phyloP scores from a whole-genome alignment of 2,888 invertebrate genomes.

The Geophilus truncorum region DNA sequence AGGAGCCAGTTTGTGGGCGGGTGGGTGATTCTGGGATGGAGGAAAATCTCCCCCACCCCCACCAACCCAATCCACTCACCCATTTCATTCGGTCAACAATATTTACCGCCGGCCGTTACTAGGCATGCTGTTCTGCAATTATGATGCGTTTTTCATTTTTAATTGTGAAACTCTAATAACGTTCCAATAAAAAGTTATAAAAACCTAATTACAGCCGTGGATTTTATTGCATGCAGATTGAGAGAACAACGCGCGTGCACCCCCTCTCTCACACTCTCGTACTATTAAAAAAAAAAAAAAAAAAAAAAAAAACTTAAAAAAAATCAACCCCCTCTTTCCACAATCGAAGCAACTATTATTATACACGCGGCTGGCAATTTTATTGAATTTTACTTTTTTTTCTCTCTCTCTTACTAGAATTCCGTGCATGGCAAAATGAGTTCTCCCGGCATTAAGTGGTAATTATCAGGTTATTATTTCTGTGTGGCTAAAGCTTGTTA shows the following conservation, averaged over 20 bases:
- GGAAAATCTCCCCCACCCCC: not conserved
- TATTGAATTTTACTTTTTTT: constrained; percentile 8
- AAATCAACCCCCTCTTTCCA: constrained; percentile 5
- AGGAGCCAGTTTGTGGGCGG: not conserved
- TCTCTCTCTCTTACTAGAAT: not conserved
- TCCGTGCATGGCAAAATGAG: constrained; percentile 20
- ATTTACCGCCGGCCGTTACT: not conserved
- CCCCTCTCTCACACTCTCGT: not conserved
- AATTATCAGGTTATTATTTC: constrained; percentile 20
- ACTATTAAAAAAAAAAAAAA: too few species aligned
- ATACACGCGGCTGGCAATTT: constrained; percentile 20
- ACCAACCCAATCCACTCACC: not conserved
- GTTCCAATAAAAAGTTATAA: constrained; percentile 7
- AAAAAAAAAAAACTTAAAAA: not conserved
- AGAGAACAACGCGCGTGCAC: not conserved
- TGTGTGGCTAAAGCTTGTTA: constrained; percentile 20
- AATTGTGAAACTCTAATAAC: constrained; percentile 28
- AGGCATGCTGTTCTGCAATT: not conserved
- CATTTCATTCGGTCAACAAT: constrained; percentile 8
- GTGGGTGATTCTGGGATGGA: not conserved
- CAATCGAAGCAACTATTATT: constrained; percentile 20
- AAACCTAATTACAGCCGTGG: constrained; percentile 4
- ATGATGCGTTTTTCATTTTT: constrained; percentile 27
- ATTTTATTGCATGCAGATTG: constrained; percentile 20
- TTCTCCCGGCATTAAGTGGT: constrained; percentile 15